Conservation (phyloP, 2,888 invertebrate species). For the Agrotis puta region DNA sequence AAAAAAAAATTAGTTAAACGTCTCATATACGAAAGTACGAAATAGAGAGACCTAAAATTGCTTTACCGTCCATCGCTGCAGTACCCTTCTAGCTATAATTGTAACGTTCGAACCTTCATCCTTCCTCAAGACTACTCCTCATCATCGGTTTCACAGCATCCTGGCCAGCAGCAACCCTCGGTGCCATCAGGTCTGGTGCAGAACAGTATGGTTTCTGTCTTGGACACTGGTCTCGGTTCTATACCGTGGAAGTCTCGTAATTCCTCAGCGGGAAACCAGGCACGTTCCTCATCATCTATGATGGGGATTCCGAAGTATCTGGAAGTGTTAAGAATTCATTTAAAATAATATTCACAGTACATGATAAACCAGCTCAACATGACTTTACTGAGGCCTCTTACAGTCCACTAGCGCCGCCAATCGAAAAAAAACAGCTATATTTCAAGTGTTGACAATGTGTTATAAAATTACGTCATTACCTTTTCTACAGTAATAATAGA, state of each 20-base stretch:
- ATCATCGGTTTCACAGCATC: constrained; percentile 89
- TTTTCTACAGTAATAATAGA: too few species aligned
- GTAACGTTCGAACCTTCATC: constrained; percentile 12
- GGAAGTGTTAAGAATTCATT: constrained; percentile 41
- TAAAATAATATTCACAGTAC: too few species aligned
- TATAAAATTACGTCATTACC: too few species aligned
- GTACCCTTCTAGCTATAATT: background rate
- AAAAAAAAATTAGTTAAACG: too few species aligned
- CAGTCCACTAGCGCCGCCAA: too few species aligned
- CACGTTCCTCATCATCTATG: constrained; percentile 96
- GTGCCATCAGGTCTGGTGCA: constrained; percentile 96
- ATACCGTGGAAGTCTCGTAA: constrained; percentile 97
- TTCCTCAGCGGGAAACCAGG: constrained; percentile 97
- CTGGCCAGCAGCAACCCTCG: constrained; percentile 95
- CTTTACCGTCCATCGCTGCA: constrained; percentile 12
- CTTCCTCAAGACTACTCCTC: constrained; percentile 75
- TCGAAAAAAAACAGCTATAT: too few species aligned
- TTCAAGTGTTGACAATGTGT: too few species aligned
- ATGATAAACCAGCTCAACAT: too few species aligned
- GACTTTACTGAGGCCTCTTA: too few species aligned
- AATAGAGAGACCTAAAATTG: too few species aligned
- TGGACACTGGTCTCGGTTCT: constrained; percentile 93
- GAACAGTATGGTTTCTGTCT: constrained; percentile 95
- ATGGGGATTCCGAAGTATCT: constrained; percentile 95
- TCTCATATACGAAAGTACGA: too few species aligned